Base-by-base conservation (phyloP, 2,113 vertebrate genomes). In the Brachirus orientalis region DNA sequence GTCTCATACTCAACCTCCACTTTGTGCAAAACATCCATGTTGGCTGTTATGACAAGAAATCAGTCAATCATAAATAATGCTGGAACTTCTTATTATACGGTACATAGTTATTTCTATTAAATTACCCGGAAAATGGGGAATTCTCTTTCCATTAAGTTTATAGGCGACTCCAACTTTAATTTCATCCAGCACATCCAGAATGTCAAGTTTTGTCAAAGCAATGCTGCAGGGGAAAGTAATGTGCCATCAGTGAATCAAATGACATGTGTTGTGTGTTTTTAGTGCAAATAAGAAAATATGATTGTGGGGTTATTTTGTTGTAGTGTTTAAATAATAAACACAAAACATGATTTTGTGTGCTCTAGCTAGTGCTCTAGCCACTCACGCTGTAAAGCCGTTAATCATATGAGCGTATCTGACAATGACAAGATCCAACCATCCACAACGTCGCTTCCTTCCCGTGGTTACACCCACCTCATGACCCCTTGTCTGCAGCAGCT, bases 321-420 rank as follows among this genome's bases (percentile, higher is more conserved):
- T n/a, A n/a, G n/a, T n/a, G 28, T 28, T 28, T 28, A 3, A 28
- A 3, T 4, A 28, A 28, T 28, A 28, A 28, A 28, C 28, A 28
- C 16, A 40, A 19, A 45, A 18, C 18, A 60, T 36, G 40, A 43
- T 5, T 4, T 13, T 19, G 17, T 38, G 6, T 7, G 37, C 10
- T 7, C 6, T 38, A 7, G 10, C 38, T 75, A 47, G 22, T 18
- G 9, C 12, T 36, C 0, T 4, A 50, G 45, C 2, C 70, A 89
- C 97, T 96, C 91, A 99, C 98, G 95, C 96, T 3, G 96, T 98
- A 85, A 99, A 99, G 67, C 98, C 97, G 41, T 99, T 98, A 83
- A 99, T 95, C 98, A 99, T 99, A 80, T 99, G 95, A 22, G 95
- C 97, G 0, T 98, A 97, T 95, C 94, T 93, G 69, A 98, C 92